phyloP scores from a whole-genome alignment of 2,113 vertebrate species.

The Fulmarus glacialis region DNA sequence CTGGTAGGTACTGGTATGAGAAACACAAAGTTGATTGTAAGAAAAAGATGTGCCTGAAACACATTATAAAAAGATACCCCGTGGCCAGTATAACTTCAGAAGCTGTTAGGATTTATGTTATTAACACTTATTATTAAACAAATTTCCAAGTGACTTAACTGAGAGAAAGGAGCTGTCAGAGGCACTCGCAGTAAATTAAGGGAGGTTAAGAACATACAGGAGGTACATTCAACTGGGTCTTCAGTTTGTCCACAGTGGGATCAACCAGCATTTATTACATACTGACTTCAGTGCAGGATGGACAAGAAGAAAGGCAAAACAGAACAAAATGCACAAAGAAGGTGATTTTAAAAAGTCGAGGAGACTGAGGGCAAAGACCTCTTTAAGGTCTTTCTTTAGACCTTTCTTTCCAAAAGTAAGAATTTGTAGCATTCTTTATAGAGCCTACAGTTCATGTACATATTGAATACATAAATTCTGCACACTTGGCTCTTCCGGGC shows the following conservation, averaged over 20 bases:
- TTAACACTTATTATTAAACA: neutral
- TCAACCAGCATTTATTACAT: neutral
- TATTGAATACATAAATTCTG: neutral
- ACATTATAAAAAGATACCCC: neutral
- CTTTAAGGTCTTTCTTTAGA: no score
- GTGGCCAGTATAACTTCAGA: neutral
- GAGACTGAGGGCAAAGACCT: neutral
- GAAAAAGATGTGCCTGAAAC: neutral
- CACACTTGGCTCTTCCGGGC: neutral
- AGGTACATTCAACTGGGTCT: neutral
- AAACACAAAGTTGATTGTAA: neutral
- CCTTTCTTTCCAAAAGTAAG: neutral
- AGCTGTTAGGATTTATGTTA: neutral
- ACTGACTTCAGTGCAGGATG: neutral
- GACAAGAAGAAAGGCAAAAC: neutral
- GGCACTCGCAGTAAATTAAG: neutral
- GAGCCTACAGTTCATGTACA: neutral
- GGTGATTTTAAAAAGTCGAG: neutral
- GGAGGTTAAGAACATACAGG: neutral
- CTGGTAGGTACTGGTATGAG: neutral
- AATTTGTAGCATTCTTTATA: neutral
- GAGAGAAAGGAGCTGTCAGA: neutral
- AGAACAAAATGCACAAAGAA: neutral
- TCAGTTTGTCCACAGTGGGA: neutral
- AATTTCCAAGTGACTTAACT: neutral